Percentiles rank a stretch among this genome's conserved stretches.
Evolutionary conservation across 2,797 vertebrate species (phyloP).

Genomic region (Synanceia verrucosa): DNA sequence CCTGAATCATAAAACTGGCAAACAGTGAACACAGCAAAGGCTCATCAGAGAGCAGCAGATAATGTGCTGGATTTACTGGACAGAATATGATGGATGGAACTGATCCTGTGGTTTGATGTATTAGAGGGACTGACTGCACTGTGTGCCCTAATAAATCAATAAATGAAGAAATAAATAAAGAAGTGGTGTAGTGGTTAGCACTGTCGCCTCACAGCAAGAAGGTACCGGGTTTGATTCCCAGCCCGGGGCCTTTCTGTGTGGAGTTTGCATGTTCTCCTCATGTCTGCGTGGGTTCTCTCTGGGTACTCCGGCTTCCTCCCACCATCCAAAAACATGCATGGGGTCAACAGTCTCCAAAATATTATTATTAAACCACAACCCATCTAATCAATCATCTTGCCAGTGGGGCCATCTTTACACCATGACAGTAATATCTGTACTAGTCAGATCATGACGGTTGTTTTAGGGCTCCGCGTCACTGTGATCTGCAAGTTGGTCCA

Average conservation of each 20-base stretch:
- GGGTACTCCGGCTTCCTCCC: too few relatives aligned
- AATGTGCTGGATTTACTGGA: slow-evolving; percentile 55
- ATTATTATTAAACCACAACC: slow-evolving; percentile 37
- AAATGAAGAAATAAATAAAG: too few relatives aligned
- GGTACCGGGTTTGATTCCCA: too few relatives aligned
- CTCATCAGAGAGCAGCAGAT: slow-evolving; percentile 40
- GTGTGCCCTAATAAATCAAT: too few relatives aligned
- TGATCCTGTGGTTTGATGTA: slow-evolving; percentile 19
- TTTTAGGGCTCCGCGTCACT: slow-evolving; percentile 80
- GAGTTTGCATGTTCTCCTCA: too few relatives aligned
- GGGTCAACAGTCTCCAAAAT: too few relatives aligned
- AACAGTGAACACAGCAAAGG: slow-evolving; percentile 52
- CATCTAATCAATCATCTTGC: slow-evolving; percentile 43
- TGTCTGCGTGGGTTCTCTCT: too few relatives aligned
- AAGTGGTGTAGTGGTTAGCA: too few relatives aligned
- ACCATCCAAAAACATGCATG: too few relatives aligned
- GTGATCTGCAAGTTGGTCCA: slow-evolving; percentile 50
- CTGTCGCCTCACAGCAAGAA: too few relatives aligned
- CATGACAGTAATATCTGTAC: slow-evolving; percentile 45
- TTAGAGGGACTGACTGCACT: slow-evolving; percentile 6
- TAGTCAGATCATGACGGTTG: slow-evolving; percentile 82
- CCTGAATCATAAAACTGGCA: slow-evolving; percentile 44
- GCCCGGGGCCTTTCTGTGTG: too few relatives aligned
- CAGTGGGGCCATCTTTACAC: slow-evolving; percentile 3
- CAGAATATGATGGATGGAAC: slow-evolving; percentile 14